Evolutionary conservation across 2,888 invertebrate species (phyloP).

Genomic region (Sceliomorpha sp.): DNA sequence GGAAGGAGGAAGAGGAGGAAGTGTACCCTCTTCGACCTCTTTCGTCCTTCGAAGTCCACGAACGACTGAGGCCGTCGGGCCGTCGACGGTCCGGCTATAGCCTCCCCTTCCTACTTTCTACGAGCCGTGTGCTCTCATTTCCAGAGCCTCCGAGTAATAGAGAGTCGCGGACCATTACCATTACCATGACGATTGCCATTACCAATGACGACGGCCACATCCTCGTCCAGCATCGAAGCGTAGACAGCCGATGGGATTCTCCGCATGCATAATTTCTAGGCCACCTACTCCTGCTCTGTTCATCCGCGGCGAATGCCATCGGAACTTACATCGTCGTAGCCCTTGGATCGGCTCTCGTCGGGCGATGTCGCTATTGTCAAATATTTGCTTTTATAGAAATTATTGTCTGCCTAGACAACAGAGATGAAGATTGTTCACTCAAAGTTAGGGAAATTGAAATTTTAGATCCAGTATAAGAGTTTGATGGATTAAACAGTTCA

Average conservation of each 20-base stretch:
- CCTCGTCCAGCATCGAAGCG: slow-evolving; percentile 16
- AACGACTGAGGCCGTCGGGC: slow-evolving; percentile 77
- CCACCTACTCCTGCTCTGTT: slow-evolving; percentile 41
- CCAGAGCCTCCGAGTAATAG: slow-evolving; percentile 67
- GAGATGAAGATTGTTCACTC: no score
- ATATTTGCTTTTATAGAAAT: no score
- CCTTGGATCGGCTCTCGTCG: slow-evolving; percentile 24
- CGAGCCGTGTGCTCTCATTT: slow-evolving; percentile 75
- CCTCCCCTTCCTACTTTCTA: slow-evolving; percentile 63
- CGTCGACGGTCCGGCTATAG: slow-evolving; percentile 74
- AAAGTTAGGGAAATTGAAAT: no score
- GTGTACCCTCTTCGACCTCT: slow-evolving; percentile 77
- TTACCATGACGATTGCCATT: slow-evolving; percentile 68
- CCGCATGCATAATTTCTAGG: slow-evolving; percentile 43
- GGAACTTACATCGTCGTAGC: slow-evolving; percentile 12
- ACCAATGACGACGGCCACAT: slow-evolving; percentile 65
- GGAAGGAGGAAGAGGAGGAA: slow-evolving; percentile 33
- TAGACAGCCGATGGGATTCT: slow-evolving; percentile 40
- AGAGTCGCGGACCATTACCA: slow-evolving; percentile 62
- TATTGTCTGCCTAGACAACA: no score
- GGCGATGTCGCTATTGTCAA: no score
- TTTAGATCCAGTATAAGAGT: no score
- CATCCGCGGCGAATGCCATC: slow-evolving; percentile 1
- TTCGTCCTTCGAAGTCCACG: slow-evolving; percentile 80
- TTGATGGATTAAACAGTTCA: no score